These are phyloP conservation scores for Chrysogorgia sp. DNA, from an alignment of 92 coral and sea anemone species.

Conservation along the genomic window DNA sequence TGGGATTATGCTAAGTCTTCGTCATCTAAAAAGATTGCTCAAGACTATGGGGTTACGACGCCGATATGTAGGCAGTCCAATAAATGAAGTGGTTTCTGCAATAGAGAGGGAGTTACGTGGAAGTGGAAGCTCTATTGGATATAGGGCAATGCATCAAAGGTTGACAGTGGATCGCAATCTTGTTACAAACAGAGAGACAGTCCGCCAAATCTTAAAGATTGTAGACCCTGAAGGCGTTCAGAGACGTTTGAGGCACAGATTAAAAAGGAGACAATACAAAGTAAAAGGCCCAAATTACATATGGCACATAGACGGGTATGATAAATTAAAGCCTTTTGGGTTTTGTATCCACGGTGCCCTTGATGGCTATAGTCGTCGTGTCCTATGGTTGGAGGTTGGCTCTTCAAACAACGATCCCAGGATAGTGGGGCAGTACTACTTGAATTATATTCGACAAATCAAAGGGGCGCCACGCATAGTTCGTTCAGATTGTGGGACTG, in stretches of 20 bases:
- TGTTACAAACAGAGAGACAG: slow-evolving; percentile 11
- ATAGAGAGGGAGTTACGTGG: slow-evolving; percentile 6
- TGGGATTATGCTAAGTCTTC: neutral
- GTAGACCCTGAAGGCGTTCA: slow-evolving; percentile 17
- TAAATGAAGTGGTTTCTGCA: neutral
- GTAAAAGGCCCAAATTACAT: slow-evolving; percentile 24
- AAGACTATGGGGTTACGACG: slow-evolving; percentile 15
- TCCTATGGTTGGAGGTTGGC: slow-evolving; percentile 6
- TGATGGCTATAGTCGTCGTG: slow-evolving; percentile 4
- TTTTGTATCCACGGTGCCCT: too few relatives aligned
- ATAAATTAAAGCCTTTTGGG: too few relatives aligned
- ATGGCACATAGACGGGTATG: too few relatives aligned
- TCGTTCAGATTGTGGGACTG: neutral
- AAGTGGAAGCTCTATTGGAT: slow-evolving; percentile 6
- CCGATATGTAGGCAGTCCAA: neutral
- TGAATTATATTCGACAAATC: too few relatives aligned
- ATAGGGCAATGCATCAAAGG: slow-evolving; percentile 27
- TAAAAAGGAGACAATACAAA: slow-evolving; percentile 25
- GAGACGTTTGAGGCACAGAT: slow-evolving; percentile 18
- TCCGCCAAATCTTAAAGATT: slow-evolving; percentile 16
- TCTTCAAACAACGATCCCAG: too few relatives aligned
- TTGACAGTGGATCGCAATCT: slow-evolving; percentile 15
- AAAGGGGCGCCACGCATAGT: too few relatives aligned
- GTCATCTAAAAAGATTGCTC: neutral
- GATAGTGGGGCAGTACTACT: too few relatives aligned